Percentiles rank a stretch among this genome's conserved stretches.
phyloP scores from a whole-genome alignment of 1,140 invertebrate species.

The Anadara kagoshimensis region DNA sequence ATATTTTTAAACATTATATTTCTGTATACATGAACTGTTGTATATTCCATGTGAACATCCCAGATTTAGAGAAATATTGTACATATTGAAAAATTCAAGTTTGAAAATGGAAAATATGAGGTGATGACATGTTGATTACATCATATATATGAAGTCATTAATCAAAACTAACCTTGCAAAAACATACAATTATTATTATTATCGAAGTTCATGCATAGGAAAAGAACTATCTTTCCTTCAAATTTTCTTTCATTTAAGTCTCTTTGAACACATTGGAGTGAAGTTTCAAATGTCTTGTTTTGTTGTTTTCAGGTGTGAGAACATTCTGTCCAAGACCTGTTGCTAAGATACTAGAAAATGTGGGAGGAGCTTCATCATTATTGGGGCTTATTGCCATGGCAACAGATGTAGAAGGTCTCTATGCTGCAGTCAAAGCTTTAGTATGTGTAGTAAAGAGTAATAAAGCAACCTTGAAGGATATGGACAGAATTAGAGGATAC shows the following conservation, averaged over 20 bases:
- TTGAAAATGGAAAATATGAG: not conserved
- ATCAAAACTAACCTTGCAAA: no score
- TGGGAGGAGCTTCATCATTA: conserved; percentile 95
- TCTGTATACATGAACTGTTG: no score
- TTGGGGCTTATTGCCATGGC: conserved; percentile 98
- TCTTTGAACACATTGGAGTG: no score
- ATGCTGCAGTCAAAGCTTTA: conserved; percentile 97
- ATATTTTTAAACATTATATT: no score
- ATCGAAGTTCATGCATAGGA: no score
- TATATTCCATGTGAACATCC: no score
- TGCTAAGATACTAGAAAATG: conserved; percentile 93
- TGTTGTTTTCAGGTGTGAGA: conserved; percentile 82
- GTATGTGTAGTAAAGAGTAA: conserved; percentile 98
- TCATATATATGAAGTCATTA: not conserved
- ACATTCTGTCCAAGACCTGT: conserved; percentile 97
- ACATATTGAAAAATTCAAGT: no score
- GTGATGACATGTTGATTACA: not conserved
- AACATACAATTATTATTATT: no score
- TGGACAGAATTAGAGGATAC: conserved; percentile 76
- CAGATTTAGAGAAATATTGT: not conserved
- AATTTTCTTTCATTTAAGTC: no score
- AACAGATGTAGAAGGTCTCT: conserved; percentile 96
- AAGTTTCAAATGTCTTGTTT: no score
- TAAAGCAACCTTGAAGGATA: conserved; percentile 78
- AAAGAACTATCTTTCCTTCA: no score